Conservation (phyloP, 1,140 invertebrate genomes). For the Anastatus disparis region DNA sequence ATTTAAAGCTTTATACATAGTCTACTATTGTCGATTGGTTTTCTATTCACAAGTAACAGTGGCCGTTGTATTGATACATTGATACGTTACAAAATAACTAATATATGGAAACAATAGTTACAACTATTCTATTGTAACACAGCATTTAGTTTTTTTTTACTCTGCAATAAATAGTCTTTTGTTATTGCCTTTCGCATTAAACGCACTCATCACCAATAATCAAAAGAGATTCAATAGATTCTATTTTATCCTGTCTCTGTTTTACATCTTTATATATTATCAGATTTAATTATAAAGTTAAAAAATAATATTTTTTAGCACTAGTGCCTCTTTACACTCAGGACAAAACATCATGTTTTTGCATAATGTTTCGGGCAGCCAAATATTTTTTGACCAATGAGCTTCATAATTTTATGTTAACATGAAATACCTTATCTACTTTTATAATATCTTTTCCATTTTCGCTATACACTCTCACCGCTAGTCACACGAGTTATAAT, state of each 20-base stretch:
- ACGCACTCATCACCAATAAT: slow-evolving; percentile 21
- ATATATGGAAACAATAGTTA: slow-evolving; percentile 20
- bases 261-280: neutral
- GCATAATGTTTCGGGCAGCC: neutral
- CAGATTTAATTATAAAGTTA: too few relatives aligned
- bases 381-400: slow-evolving; percentile 2
- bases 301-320: neutral
- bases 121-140: slow-evolving; percentile 17
- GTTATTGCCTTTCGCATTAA: neutral
- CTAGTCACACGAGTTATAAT: neutral
- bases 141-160: slow-evolving; percentile 22
- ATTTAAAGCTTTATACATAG: neutral
- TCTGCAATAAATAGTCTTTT: slow-evolving; percentile 30
- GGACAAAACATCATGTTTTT: neutral
- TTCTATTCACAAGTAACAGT: slow-evolving; percentile 22
- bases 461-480: neutral
- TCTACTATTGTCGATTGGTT: slow-evolving; percentile 22
- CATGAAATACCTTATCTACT: slow-evolving; percentile 2
- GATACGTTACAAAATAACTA: slow-evolving; percentile 14
- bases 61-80: slow-evolving; percentile 12
- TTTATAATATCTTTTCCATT: too few relatives aligned
- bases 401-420: neutral
- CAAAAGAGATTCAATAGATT: slow-evolving; percentile 34
- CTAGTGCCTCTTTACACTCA: neutral
- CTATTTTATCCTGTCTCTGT: neutral